Percentiles rank a stretch among this genome's conserved stretches.
phyloP scores from a whole-genome alignment of 2,888 invertebrate genomes.

The Clunio marinus region DNA sequence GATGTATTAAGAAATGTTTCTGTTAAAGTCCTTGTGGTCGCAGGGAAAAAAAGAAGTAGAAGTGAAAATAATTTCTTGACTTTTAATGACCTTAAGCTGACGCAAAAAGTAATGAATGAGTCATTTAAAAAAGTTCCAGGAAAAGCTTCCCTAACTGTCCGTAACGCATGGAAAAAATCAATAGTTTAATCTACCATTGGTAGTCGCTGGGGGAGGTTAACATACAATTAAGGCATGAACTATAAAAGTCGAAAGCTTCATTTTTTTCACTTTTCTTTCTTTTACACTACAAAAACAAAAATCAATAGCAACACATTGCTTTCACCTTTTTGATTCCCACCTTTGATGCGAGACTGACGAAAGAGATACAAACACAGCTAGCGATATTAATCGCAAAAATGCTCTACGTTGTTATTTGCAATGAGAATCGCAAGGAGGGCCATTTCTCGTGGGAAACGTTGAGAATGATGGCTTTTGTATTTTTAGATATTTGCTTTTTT shows the following conservation, averaged over 20 bases:
- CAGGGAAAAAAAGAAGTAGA: too few species aligned
- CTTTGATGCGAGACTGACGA: not conserved
- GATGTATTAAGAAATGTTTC: too few species aligned
- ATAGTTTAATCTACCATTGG: not conserved
- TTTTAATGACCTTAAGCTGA: not conserved
- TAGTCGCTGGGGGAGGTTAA: not conserved
- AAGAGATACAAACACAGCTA: slow-evolving; percentile 4
- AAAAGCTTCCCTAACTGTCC: not conserved
- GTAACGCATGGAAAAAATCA: not conserved
- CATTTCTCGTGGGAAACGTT: not conserved
- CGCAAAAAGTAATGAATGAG: not conserved
- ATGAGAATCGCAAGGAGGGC: slow-evolving; percentile 1
- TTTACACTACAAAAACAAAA: not conserved
- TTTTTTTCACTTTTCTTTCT: not conserved
- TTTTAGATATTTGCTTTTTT: not conserved
- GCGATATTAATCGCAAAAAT: slow-evolving; percentile 18
- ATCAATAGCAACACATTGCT: slow-evolving; percentile 7
- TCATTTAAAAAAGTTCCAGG: not conserved
- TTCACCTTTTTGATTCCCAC: not conserved
- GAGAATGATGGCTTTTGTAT: not conserved
- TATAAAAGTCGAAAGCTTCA: slow-evolving; percentile 13
- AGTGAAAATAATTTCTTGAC: not conserved
- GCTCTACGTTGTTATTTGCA: slow-evolving; percentile 8
- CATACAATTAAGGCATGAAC: not conserved
- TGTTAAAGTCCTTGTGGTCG: too few species aligned